These are phyloP conservation scores for Steromphala cineraria DNA, from an alignment of 2,888 invertebrate species.

Conservation along the genomic window DNA sequence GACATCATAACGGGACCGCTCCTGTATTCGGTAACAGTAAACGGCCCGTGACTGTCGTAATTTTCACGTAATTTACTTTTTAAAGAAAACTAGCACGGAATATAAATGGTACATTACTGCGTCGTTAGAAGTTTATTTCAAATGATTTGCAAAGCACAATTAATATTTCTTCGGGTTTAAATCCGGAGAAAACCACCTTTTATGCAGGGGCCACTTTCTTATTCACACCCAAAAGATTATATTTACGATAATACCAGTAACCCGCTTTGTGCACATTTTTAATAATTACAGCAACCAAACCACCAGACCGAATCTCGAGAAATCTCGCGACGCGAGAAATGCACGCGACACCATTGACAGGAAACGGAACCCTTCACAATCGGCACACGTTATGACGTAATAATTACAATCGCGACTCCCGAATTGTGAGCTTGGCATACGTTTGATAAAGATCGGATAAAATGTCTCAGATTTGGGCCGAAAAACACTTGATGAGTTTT, in stretches of 20 bases:
- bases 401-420: neutral
- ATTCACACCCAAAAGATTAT: no score
- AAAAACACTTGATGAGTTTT: constrained; percentile 16
- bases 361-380: constrained; percentile 3
- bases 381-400: constrained; percentile 1
- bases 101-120: no score
- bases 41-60: no score
- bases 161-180: no score
- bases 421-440: neutral
- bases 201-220: no score
- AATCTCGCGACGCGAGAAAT: constrained; percentile 2
- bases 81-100: no score
- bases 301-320: constrained; percentile 10
- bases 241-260: neutral
- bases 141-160: no score
- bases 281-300: neutral
- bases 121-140: no score
- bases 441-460: neutral
- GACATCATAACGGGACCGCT: no score
- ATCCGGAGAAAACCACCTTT: no score
- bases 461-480: neutral
- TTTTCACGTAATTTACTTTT: no score
- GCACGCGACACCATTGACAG: neutral
- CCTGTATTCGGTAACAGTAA: no score
- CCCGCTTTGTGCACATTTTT: neutral